These are phyloP conservation scores for Trematomus loennbergii DNA, from an alignment of 2,113 vertebrate genomes.

Conservation along the genomic window DNA sequence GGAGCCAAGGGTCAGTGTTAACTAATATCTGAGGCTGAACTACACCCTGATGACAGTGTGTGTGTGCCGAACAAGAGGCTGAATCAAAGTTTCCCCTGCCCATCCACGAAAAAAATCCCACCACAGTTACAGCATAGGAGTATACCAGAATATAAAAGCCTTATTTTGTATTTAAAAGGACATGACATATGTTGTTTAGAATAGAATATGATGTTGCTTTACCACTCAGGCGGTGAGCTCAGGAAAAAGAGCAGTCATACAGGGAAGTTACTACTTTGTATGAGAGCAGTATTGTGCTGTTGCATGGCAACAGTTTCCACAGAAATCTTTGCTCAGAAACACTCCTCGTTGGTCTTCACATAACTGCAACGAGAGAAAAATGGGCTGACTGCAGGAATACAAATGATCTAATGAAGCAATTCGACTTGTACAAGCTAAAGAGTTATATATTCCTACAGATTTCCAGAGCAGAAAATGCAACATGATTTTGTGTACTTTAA, in stretches of 20 bases:
- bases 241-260: slow-evolving; percentile 64
- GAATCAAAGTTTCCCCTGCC: no score
- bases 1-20: slow-evolving; percentile 36
- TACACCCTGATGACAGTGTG: slow-evolving; percentile 2
- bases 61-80: no score
- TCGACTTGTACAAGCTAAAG: slow-evolving; percentile 24
- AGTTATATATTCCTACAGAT: not conserved
- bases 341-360: slow-evolving; percentile 70
- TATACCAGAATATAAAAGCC: slow-evolving; percentile 28
- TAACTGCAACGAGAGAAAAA: slow-evolving; percentile 63
- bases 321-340: slow-evolving; percentile 81
- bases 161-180: slow-evolving; percentile 20
- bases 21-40: slow-evolving; percentile 32
- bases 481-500: no score
- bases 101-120: no score
- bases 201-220: slow-evolving; percentile 16
- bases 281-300: slow-evolving; percentile 77
- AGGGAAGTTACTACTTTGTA: slow-evolving; percentile 66
- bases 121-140: no score
- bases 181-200: not conserved
- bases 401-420: slow-evolving; percentile 49
- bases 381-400: slow-evolving; percentile 63
- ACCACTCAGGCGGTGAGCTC: slow-evolving; percentile 24
- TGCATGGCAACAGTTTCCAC: slow-evolving; percentile 85
- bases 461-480: not conserved